Percentiles rank a stretch among this genome's conserved stretches.
Conservation (phyloP, 2,888 invertebrate species). For the Epirrhoe tristata region DNA sequence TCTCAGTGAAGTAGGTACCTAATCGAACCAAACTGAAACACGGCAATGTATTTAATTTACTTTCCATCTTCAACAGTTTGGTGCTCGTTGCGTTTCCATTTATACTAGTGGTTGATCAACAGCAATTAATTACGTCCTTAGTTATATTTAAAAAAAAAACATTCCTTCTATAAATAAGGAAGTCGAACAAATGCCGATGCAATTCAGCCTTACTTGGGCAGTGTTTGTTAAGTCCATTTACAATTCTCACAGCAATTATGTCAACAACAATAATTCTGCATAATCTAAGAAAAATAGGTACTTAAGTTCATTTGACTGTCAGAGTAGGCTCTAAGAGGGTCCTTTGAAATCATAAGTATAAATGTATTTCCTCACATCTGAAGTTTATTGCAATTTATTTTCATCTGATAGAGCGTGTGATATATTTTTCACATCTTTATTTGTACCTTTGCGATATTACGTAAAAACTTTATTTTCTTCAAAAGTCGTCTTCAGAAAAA, state of each 20-base stretch:
- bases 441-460: too few relatives aligned
- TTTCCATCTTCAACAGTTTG: too few relatives aligned
- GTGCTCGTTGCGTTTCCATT: background rate
- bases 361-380: too few relatives aligned
- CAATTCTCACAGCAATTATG: slow-evolving; percentile 78
- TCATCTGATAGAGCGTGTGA: too few relatives aligned
- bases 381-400: too few relatives aligned
- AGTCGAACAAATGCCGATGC: slow-evolving; percentile 55
- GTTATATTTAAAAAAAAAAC: slow-evolving; percentile 44
- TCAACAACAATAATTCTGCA: slow-evolving; percentile 48
- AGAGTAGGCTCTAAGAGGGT: too few relatives aligned
- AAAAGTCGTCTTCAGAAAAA: background rate
- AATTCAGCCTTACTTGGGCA: slow-evolving; percentile 59
- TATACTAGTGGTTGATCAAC: slow-evolving; percentile 6
- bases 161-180: slow-evolving; percentile 55
- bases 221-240: slow-evolving; percentile 60
- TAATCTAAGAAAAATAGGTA: background rate
- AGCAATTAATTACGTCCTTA: slow-evolving; percentile 26
- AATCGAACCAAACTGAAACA: background rate
- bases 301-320: too few relatives aligned
- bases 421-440: too few relatives aligned
- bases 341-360: too few relatives aligned
- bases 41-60: too few relatives aligned
- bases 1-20: too few relatives aligned
- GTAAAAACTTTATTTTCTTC: background rate